These are phyloP conservation scores for Lepidurus couesii DNA, from an alignment of 1,140 invertebrate genomes.

Conservation along the genomic window DNA sequence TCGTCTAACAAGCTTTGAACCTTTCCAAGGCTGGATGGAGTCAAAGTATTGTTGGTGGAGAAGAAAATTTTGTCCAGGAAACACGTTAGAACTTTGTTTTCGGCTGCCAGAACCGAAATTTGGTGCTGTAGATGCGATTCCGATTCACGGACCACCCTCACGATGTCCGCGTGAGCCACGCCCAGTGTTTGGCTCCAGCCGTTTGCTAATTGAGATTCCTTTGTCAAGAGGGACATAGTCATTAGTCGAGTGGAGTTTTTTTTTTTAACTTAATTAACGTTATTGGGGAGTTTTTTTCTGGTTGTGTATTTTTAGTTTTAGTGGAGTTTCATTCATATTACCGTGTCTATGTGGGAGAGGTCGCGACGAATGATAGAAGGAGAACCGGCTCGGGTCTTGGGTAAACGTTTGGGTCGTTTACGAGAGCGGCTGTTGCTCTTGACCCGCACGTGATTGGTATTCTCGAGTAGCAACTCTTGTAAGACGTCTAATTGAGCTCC, in stretches of 20 bases:
- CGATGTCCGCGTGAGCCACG: constrained; percentile 28
- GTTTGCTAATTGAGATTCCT: constrained; percentile 27
- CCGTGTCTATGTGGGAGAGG: constrained; percentile 4
- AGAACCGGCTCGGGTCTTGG: constrained; percentile 5
- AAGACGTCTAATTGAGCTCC: constrained; percentile 22
- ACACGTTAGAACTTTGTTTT: constrained; percentile 32
- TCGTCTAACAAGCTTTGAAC: background rate
- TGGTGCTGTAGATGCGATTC: constrained; percentile 29
- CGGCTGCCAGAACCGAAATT: constrained; percentile 30
- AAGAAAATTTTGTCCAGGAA: constrained; percentile 26
- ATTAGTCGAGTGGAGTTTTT: constrained; percentile 8
- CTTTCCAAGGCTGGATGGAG: background rate
- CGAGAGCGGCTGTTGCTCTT: constrained; percentile 14
- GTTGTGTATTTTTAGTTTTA: background rate
- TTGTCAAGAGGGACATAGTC: constrained; percentile 6
- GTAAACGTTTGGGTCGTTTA: background rate
- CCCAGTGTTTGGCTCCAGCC: constrained; percentile 27
- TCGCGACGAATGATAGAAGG: background rate
- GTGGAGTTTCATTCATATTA: background rate
- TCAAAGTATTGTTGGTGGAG: background rate
- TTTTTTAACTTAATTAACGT: background rate
- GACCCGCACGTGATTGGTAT: background rate
- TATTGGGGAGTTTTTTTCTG: too few relatives aligned
- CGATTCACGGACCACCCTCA: constrained; percentile 28
- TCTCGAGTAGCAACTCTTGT: constrained; percentile 11